These are phyloP conservation scores for Lepus oiostolus DNA, from an alignment of 2,797 vertebrate genomes.

Conservation along the genomic window DNA sequence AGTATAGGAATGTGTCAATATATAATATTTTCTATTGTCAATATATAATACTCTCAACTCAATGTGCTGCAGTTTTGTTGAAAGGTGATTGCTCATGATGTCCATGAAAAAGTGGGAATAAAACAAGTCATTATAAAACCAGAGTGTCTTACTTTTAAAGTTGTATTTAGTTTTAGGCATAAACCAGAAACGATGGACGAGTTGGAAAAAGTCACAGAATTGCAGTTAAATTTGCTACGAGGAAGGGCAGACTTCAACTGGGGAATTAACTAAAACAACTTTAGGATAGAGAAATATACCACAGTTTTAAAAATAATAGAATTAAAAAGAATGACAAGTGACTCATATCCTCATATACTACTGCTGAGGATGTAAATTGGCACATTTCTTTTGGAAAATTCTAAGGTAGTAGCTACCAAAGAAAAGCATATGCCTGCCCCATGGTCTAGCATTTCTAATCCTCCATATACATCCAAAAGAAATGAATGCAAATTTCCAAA, in stretches of 20 bases:
- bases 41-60: neutral
- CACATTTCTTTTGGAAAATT: neutral
- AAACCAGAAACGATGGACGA: neutral
- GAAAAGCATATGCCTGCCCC: neutral
- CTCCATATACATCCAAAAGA: neutral
- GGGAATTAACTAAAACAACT: neutral
- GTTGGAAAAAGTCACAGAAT: constrained; percentile 12
- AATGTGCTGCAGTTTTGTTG: neutral
- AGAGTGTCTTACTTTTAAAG: neutral
- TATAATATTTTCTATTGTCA: neutral
- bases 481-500: neutral
- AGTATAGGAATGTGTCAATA: neutral
- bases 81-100: neutral
- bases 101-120: neutral
- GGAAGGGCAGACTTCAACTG: neutral
- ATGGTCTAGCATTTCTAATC: neutral
- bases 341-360: constrained; percentile 15
- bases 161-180: constrained; percentile 6
- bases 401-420: neutral
- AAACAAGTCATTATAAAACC: neutral
- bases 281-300: neutral
- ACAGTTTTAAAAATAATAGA: neutral
- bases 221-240: neutral
- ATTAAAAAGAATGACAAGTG: constrained; percentile 3
- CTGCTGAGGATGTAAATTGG: neutral